A percentile compares a stretch with the other conserved stretches of the same genome.
These are phyloP conservation scores for Belonocnema kinseyi DNA, from an alignment of 1,140 invertebrate species.

Conservation along the genomic window DNA sequence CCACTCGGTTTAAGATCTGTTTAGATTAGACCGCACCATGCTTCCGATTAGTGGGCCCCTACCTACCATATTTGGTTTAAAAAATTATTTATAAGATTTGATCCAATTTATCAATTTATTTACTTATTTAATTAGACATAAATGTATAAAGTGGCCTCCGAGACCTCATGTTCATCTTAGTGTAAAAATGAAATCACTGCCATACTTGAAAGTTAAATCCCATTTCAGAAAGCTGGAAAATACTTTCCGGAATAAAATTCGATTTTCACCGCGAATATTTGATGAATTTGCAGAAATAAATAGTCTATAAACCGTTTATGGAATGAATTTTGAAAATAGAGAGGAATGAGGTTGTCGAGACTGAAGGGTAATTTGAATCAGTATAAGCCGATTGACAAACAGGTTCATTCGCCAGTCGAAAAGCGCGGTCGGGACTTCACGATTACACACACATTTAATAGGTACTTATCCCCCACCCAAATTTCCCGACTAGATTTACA, in stretches of 20 bases:
- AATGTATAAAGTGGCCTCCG: too few relatives aligned
- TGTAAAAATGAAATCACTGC: too few relatives aligned
- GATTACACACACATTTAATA: background rate
- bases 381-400: conserved; percentile 52
- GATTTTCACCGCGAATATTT: too few relatives aligned
- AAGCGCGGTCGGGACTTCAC: background rate
- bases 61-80: too few relatives aligned
- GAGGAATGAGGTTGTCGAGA: conserved; percentile 45
- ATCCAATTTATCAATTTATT: too few relatives aligned
- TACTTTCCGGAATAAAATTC: background rate
- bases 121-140: too few relatives aligned
- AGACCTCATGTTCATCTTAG: too few relatives aligned
- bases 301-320: conserved; percentile 51
- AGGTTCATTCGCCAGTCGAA: conserved; percentile 28
- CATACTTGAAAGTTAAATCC: too few relatives aligned
- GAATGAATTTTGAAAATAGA: conserved; percentile 47
- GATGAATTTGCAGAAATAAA: conserved; percentile 41
- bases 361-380: conserved; percentile 38
- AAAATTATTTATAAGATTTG: too few relatives aligned
- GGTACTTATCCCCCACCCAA: background rate
- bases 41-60: too few relatives aligned
- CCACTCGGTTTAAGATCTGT: too few relatives aligned
- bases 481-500: background rate
- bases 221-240: background rate
- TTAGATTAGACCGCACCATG: too few relatives aligned